Conservation (phyloP, 2,113 vertebrate genomes). For the Melospiza georgiana region DNA sequence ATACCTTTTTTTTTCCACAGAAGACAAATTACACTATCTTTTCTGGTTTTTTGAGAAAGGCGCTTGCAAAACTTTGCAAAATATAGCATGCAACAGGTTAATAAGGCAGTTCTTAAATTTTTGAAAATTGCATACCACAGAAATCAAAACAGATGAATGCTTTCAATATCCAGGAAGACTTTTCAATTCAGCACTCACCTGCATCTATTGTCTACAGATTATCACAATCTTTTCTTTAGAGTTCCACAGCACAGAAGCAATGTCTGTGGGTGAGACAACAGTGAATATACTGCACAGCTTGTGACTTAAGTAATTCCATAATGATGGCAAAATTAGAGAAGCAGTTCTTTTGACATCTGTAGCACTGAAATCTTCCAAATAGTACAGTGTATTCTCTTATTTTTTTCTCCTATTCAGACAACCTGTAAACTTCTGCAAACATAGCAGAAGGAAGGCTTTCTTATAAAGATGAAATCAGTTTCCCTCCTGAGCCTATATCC, state of each 20-base stretch:
- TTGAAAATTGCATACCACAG: not conserved
- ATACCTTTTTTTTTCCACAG: not conserved
- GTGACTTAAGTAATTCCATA: conserved; percentile 41
- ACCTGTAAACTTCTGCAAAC: conserved; percentile 14
- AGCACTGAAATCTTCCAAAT: conserved; percentile 37
- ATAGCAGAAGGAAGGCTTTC: not conserved
- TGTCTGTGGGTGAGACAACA: not conserved
- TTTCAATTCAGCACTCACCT: conserved; percentile 47
- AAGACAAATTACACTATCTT: not conserved
- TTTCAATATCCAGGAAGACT: conserved; percentile 26
- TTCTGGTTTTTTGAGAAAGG: not conserved
- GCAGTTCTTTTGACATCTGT: conserved; percentile 38
- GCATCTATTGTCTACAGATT: conserved; percentile 40
- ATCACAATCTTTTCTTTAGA: conserved; percentile 24
- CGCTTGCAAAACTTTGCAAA: not conserved
- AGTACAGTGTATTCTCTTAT: not conserved
- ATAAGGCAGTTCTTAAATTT: not conserved
- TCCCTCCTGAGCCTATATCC: not conserved
- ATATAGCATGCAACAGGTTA: not conserved
- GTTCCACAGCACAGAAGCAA: conserved; percentile 7
- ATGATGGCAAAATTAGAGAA: conserved; percentile 67
- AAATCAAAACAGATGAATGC: not conserved
- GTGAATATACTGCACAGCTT: not conserved
- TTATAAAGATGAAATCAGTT: conserved; percentile 3
- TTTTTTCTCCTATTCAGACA: not conserved